These are phyloP conservation scores for Drosophila buzzatii DNA, from an alignment of 2,888 invertebrate species.

Conservation along the genomic window DNA sequence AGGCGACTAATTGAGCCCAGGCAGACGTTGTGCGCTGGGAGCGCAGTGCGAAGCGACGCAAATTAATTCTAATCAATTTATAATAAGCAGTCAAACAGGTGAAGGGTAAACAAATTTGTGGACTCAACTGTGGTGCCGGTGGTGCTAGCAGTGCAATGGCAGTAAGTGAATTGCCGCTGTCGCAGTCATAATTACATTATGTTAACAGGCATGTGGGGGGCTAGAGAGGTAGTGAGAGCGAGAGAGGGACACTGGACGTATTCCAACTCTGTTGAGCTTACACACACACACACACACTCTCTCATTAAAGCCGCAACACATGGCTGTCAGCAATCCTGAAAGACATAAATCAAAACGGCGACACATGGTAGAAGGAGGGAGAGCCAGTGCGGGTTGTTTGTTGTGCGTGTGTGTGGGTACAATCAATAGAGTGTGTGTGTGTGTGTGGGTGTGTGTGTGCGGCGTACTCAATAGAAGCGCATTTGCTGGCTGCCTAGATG, in stretches of 20 bases:
- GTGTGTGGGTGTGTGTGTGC: neutral
- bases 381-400: neutral
- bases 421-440: conserved; percentile 12
- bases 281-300: neutral
- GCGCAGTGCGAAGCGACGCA: conserved; percentile 22
- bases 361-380: conserved; percentile 3
- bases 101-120: conserved; percentile 30
- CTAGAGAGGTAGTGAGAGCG: no score
- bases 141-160: conserved; percentile 35
- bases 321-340: conserved; percentile 52
- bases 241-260: neutral
- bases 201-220: conserved; percentile 32
- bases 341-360: conserved; percentile 57
- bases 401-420: neutral
- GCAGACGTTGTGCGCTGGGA: conserved; percentile 14
- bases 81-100: conserved; percentile 34
- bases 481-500: conserved; percentile 42
- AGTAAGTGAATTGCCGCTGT: conserved; percentile 62
- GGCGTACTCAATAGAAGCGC: conserved; percentile 40
- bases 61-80: conserved; percentile 39
- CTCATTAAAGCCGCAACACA: conserved; percentile 32
- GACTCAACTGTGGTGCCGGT: conserved; percentile 11
- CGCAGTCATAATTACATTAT: conserved; percentile 59
- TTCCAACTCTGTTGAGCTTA: neutral
- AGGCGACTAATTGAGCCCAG: conserved; percentile 17